Evolutionary conservation across 2,888 invertebrate genomes (phyloP), one percentile per base, ranked within the genome.

Genomic region (Eucera pruinosa): DNA sequence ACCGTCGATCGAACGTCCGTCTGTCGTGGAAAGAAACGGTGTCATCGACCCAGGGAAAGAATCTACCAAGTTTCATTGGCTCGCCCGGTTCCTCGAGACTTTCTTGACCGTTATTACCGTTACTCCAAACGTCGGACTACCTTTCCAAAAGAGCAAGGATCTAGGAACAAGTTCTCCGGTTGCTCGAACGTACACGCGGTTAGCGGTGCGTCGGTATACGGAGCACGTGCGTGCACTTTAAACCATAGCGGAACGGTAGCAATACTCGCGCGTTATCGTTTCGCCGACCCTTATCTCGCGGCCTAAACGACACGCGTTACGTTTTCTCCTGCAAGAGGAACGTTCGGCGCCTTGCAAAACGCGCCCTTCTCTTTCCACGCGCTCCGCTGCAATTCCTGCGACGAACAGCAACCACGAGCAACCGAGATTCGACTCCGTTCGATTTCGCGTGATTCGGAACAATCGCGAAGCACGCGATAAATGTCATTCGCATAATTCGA

Each of bases 101-200:
- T 82, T 86, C 85, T 79, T 85, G 80, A 82, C 85, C 87, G 87
- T 89, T 88, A 86, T 80, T 81, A 87, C 89, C 90, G 90, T 90
- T 90, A 90, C 78, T 86, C 85, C 81, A 87, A 87, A 87, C 84
- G 81, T 72, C 82, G 78, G 69, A 65, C 74, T 76, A 82, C 87
- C 89, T 90, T 89, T 89, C 88, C 87, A 87, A 89, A 90, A 89
- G 88, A 86, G 84, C 83, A 79, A 67, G 85, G 87, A 89, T 89
- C 87, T 87, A 89, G 86, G 85, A 90, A 89, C 89, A 84, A 89
- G 90, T 90, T 90, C 82, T 90, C 82, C 81, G 77, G 77, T 79
- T 79, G 82, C 79, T 78, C 86, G 81, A 83, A 87, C 86, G 87
- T 85, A 87, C 80, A 78, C 75, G 70, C 80, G 73, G 39, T 47